Base-by-base conservation (phyloP, 2,888 invertebrate genomes). In the Rhyacophila evoluta region DNA sequence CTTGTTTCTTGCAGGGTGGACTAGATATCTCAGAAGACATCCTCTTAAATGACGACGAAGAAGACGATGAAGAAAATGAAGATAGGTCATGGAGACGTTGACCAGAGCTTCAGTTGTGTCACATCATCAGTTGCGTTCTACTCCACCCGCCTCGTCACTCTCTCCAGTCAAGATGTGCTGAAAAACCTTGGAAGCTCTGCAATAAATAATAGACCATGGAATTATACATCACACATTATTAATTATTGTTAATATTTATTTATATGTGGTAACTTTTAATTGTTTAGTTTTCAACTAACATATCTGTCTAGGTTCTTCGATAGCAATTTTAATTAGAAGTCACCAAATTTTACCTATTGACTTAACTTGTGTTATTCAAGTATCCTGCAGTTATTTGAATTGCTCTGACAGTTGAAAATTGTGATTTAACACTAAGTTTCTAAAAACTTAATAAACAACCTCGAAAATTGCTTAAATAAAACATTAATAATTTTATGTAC, bases 41-140 rank as follows among this genome's bases (percentile, higher is more conserved):
- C 68, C 75, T 78, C 28, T 91, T 97, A 10, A 94, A 94, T 84
- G 94, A 94, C 84, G 94, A 94, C 83, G 95, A 97, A 84, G 97
- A 97, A 81, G 97, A 97, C 72, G 97, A 97, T 68, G 95, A 96
- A 11, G 94, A 94, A 70, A 94, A 95, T 55, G 95, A 95, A 86
- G 94, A 95, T 84, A 91, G 97, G 83, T 95, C 96, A 28, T 97
- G 97, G 97, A 91, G 97, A 83, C 96, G 97, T 94, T 96, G 94
- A 92, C 91, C 74, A 72, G 38, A 25, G 73, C 70, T 28, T 36
- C 19, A 75, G 33, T 69, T 41, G 37, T 8, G 10, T 15, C 12
- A 38, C 74, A 41, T 19, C 29, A n/a, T n/a, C n/a, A n/a, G n/a
- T n/a, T n/a, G n/a, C n/a, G 12, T 19, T 10, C 74, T 1, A 29